Evolutionary conservation across 2,113 vertebrate species (phyloP).

Genomic region (Dermatemys mawii): DNA sequence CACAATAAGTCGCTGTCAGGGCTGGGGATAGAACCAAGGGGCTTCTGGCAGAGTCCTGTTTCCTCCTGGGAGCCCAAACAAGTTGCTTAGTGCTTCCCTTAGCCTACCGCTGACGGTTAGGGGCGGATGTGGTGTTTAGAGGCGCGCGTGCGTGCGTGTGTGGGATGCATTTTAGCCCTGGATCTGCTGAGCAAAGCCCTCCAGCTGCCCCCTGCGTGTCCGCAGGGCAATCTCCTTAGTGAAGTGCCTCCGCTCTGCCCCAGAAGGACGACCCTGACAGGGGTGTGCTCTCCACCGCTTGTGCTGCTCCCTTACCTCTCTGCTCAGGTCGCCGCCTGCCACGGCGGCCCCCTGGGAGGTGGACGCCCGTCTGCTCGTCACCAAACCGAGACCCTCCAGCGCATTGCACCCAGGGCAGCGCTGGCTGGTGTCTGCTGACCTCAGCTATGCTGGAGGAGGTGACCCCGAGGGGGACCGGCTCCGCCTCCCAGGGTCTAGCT

Average conservation of each 20-base stretch:
- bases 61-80: neutral
- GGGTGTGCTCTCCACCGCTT: conserved; percentile 5
- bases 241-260: neutral
- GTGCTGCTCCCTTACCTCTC: neutral
- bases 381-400: neutral
- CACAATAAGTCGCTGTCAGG: neutral
- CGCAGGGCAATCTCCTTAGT: neutral
- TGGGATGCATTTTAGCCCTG: neutral
- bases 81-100: conserved; percentile 2
- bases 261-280: neutral
- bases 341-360: neutral
- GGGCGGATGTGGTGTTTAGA: neutral
- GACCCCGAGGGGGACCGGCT: conserved; percentile 56
- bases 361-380: neutral
- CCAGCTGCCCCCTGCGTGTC: neutral
- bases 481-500: conserved; percentile 33
- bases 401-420: conserved; percentile 6
- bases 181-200: neutral
- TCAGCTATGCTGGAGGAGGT: conserved; percentile 46
- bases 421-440: neutral
- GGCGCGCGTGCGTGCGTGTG: neutral
- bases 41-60: neutral
- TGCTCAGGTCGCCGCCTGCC: neutral
- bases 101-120: neutral
- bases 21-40: neutral